Percentiles rank a stretch among this genome's conserved stretches.
Conservation (phyloP, 2,888 invertebrate species). For the Poecilus cupreus region DNA sequence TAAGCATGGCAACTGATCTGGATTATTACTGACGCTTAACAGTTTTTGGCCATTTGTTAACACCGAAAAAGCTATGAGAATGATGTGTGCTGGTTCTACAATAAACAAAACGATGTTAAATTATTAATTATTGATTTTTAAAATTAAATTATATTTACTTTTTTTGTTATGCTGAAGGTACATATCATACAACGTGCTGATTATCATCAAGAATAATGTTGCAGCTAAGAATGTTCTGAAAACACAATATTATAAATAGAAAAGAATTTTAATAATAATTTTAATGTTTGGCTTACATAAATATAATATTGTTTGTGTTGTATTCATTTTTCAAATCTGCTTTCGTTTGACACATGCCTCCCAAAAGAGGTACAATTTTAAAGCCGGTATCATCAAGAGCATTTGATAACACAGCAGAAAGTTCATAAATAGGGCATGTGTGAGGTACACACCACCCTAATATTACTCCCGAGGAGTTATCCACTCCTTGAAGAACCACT, state of each 20-base stretch:
- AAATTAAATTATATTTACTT: no score
- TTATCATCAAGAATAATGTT: no score
- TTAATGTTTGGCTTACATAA: constrained; percentile 30
- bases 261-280: background rate
- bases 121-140: no score
- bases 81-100: constrained; percentile 61
- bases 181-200: no score
- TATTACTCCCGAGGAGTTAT: background rate
- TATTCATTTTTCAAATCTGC: background rate
- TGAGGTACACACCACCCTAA: constrained; percentile 58
- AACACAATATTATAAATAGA: background rate
- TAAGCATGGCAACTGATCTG: constrained; percentile 71
- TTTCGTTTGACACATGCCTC: constrained; percentile 21
- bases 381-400: background rate
- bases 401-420: background rate
- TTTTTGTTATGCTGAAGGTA: no score
- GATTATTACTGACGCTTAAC: constrained; percentile 68
- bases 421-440: constrained; percentile 40
- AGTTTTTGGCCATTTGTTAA: constrained; percentile 72
- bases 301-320: background rate
- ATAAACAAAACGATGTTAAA: no score
- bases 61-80: constrained; percentile 70
- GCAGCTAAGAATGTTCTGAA: no score
- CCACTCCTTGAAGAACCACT: background rate
- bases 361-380: constrained; percentile 2